Evolutionary conservation across 1,140 invertebrate species (phyloP), one percentile per base, ranked within the genome.

Genomic region (Formica selysi): DNA sequence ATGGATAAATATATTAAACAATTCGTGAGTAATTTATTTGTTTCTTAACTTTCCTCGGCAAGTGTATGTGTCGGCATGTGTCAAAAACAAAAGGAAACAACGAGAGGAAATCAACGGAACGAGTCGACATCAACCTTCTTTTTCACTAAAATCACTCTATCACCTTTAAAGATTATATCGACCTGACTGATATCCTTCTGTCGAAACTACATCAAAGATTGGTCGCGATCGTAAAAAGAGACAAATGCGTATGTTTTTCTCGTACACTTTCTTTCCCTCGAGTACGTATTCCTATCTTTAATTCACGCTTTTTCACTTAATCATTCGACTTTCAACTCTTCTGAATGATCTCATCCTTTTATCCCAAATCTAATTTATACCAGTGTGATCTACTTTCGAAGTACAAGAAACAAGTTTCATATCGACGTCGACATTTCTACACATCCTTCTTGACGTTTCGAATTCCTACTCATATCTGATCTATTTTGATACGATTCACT

Each of bases 91-190:
- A 73, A 62, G 29, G 67, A 13, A 74, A 83, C 54, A 54, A 74
- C 68, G 26, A 83, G 79, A 74, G 48, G 68, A 59, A 74, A 83
- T 73, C 68, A 36, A 26, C 54, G 68, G n/a, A 62, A 73, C 29
- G 54, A 83, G 32, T 83, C 38, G 79, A 81, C 26, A n/a, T 73
- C 38, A 13, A 83, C 10, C 16, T 32, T 38, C 48, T 13, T 26
- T 32, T 36, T 83, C 44, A 36, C 48, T 19, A 13, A 1, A 16
- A 83, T 29, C 7, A 48, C 3, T 38, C 38, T 57, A 70, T 70
- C 48, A 48, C 3, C 26, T 54, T 68, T 68, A 57, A 10, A 4
- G 57, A 29, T 65, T 41, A 79, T 36, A 22, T 38, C 68, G 26
- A 13, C n/a, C 26, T 22, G 19, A 71, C 22, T 44, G 26, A 41